A percentile compares a stretch with the other conserved stretches of the same genome.
phyloP scores from a whole-genome alignment of 1,140 invertebrate genomes.

The Archivesica marissinica region DNA sequence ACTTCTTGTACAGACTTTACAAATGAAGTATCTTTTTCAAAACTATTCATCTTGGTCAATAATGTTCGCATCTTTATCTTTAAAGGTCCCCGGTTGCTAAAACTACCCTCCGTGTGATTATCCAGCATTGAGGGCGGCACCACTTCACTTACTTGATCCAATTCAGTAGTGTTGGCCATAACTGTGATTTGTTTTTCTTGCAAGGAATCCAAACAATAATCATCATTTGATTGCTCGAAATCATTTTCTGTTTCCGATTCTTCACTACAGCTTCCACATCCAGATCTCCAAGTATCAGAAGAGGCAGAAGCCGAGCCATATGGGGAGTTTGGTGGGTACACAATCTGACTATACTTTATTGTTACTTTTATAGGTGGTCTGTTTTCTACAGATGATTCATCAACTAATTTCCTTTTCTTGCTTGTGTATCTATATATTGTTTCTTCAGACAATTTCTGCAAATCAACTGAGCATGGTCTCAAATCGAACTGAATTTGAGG shows the following conservation, averaged over 20 bases:
- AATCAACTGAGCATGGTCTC: constrained; percentile 29
- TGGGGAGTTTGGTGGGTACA: constrained; percentile 35
- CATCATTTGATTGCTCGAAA: not conserved
- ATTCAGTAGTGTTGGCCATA: not conserved
- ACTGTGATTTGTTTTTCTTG: not conserved
- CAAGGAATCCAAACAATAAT: too few relatives aligned
- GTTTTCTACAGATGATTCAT: not conserved
- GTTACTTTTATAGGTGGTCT: constrained; percentile 53
- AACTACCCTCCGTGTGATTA: not conserved
- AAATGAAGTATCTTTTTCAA: not conserved
- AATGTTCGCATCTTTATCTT: constrained; percentile 53
- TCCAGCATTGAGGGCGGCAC: not conserved
- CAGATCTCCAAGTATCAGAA: constrained; percentile 10
- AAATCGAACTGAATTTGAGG: not conserved
- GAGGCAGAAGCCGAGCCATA: constrained; percentile 21
- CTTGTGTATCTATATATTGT: constrained; percentile 30
- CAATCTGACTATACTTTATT: constrained; percentile 37
- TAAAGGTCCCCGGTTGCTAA: constrained; percentile 9
- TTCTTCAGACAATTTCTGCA: not conserved
- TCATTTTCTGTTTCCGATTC: not conserved
- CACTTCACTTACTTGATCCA: not conserved
- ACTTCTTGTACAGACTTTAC: not conserved
- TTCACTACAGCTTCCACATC: constrained; percentile 25
- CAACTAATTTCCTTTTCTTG: constrained; percentile 26
- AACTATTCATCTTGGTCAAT: constrained; percentile 18